A percentile compares a stretch with the other conserved stretches of the same genome.
Conservation (phyloP, 1,140 invertebrate species). For the Pinna nobilis region DNA sequence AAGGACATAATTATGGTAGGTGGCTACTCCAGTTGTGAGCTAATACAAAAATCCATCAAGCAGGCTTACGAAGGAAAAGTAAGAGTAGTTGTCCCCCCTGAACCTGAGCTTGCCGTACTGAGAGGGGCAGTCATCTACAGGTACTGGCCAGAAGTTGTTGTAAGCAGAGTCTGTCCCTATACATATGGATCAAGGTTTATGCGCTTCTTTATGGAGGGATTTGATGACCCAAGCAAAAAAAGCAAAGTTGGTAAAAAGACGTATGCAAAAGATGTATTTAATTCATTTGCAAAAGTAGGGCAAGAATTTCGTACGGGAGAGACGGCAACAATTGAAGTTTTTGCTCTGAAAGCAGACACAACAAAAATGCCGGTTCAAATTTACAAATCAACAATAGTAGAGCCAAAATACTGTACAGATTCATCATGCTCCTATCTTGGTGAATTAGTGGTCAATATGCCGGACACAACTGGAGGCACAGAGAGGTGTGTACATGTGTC, state of each 20-base stretch:
- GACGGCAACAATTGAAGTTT: not conserved
- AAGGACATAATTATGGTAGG: constrained; percentile 19
- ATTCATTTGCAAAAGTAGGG: constrained; percentile 6
- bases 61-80: not conserved
- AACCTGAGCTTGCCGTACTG: constrained; percentile 19
- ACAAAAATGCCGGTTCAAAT: not conserved
- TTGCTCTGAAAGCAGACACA: not conserved
- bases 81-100: constrained; percentile 8
- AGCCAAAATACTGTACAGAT: not conserved
- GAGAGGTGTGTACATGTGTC: not conserved
- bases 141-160: constrained; percentile 9
- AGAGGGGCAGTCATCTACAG: constrained; percentile 28
- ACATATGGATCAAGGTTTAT: not conserved
- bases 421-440: not conserved
- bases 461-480: constrained; percentile 6
- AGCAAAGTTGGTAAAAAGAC: not conserved
- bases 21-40: constrained; percentile 11
- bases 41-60: not conserved
- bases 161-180: not conserved
- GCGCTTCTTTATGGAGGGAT: not conserved
- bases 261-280: not conserved
- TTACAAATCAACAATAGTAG: not conserved
- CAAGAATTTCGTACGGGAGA: not conserved
- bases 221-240: not conserved
- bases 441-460: constrained; percentile 1